phyloP scores from a whole-genome alignment of 35 echinoderm and acorn worm species.

The Strongylocentrotus purpuratus region DNA sequence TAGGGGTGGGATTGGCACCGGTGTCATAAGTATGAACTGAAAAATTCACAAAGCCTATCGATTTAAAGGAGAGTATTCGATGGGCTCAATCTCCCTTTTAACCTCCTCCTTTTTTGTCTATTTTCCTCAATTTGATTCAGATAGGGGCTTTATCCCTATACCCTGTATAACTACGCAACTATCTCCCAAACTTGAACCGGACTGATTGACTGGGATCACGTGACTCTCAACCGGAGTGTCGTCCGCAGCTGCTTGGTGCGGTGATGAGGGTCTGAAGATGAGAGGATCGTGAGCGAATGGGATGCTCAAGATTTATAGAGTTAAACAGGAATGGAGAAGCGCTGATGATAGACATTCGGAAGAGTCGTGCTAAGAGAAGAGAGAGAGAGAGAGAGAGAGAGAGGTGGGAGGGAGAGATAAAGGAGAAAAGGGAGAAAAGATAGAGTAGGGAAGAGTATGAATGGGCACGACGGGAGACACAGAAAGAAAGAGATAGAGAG shows the following conservation, averaged over 20 bases:
- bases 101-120: no score
- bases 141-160: no score
- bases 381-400: background rate
- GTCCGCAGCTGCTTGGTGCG: background rate
- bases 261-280: background rate
- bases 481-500: background rate
- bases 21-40: no score
- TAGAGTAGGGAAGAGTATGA: background rate
- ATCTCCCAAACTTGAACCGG: background rate
- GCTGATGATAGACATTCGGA: background rate
- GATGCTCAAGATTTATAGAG: background rate
- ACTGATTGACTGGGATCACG: slow-evolving; percentile 16
- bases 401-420: background rate
- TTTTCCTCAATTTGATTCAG: no score
- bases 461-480: background rate
- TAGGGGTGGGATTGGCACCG: no score
- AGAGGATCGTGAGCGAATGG: background rate
- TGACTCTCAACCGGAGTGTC: background rate
- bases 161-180: no score
- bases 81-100: no score
- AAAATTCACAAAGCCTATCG: no score
- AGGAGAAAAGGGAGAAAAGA: background rate
- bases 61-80: no score
- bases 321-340: background rate
- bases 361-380: background rate